Base-by-base conservation (phyloP, 2,797 vertebrate genomes). In the Echeneis naucrates region DNA sequence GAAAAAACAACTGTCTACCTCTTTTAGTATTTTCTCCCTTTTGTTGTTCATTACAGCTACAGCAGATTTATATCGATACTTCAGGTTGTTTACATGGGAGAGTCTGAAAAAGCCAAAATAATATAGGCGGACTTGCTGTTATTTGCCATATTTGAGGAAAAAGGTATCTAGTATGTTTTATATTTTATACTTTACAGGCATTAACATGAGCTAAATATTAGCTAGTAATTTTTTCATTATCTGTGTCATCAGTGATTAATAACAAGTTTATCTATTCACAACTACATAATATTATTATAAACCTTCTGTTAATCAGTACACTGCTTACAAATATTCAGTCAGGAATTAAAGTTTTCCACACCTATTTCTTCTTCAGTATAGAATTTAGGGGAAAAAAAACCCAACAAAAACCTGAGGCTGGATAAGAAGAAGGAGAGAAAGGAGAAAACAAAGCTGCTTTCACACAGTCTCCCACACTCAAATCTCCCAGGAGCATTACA, bases 401-500 rank as follows among this genome's bases (percentile, higher is more conserved):
- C n/a, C 16, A 40, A 40, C 30, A 26, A n/a, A 26, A n/a, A 50
- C 50, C 13, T n/a, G 47, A 32, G 37, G 33, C 58, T 40, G 21
- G 30, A 63, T 5, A 16, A 42, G 30, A 45, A 48, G 45, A 60
- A 42, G 4, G 14, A 50, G 9, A 3, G 8, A 30, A 14, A 52
- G 11, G 14, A 44, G 37, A 67, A 48, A 42, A 42, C 8, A 44
- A 5, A 48, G 24, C 8, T 7, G 16, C 40, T 73, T 14, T 53
- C 27, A 53, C 42, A 59, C 57, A 64, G 48, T 17, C 5, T 48
- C 56, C 48, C 17, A 44, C 27, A 21, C 37, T 35, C 54, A 63
- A 51, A 45, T 16, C 47, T 47, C 79, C 67, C 72, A 17, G 37
- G 53, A 73, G 82, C 76, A 73, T 72, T 84, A n/a, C 61, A 54